Base-by-base conservation (phyloP, 2,888 invertebrate species). In the Kuschelorhynchus macadamiae region DNA sequence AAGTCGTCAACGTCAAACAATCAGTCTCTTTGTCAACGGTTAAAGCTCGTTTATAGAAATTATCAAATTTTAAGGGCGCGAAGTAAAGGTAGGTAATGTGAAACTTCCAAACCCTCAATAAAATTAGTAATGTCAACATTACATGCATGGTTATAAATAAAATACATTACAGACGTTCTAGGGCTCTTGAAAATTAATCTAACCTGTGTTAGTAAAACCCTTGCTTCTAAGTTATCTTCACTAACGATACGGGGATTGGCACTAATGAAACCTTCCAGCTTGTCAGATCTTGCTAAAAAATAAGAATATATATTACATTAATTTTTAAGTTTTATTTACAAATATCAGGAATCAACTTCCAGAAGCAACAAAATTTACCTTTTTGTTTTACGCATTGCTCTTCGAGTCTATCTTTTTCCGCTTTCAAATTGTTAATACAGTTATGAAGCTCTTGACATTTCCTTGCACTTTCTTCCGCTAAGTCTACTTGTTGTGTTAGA, bases 321-420 rank as follows among this genome's bases (percentile, higher is more conserved):
- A 9, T 42, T 60, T 33, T n/a, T 42, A n/a, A 32, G n/a, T n/a
- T 16, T 30, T 30, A 30, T 30, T 30, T 30, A 30, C 4, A 30
- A 7, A 30, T 30, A 9, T 30, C 5, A 7, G 30, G 30, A 7
- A 7, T 30, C 4, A 30, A 30, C n/a, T n/a, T n/a, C n/a, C n/a
- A n/a, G n/a, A n/a, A n/a, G n/a, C n/a, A n/a, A n/a, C n/a, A n/a
- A n/a, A n/a, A n/a, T 30, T 9, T 53, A 62, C 61, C 75, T 66
- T 75, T 72, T 47, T 59, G 70, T 66, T 66, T 68, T 39, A 76
- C 71, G 42, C 67, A 75, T 42, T 72, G 55, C 47, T 75, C 72
- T 57, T 78, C 76, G 14, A 78, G 63, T 41, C 67, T 46, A 20
- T 56, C 59, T 16, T 74, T 75, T 53, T 74, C 70, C 14, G 70